phyloP scores from a whole-genome alignment of 2,888 invertebrate genomes.

The Eristalis arbustorum region DNA sequence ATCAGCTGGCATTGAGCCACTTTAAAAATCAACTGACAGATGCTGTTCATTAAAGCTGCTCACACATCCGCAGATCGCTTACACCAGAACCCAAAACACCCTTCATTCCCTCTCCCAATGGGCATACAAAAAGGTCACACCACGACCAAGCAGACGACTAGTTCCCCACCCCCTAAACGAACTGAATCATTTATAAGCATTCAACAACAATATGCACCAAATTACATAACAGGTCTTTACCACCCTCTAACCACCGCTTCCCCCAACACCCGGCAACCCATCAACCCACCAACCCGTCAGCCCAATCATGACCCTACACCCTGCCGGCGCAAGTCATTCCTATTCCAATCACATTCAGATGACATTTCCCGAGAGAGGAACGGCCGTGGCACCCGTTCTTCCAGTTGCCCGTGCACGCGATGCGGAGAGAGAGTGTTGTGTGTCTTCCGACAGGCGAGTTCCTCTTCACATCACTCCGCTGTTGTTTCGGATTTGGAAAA shows the following conservation, averaged over 20 bases:
- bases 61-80: background rate
- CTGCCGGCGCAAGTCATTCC: constrained; percentile 38
- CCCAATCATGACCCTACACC: constrained; percentile 50
- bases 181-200: constrained; percentile 52
- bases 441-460: constrained; percentile 37
- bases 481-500: background rate
- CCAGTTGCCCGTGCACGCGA: constrained; percentile 51
- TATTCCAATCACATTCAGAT: constrained; percentile 72
- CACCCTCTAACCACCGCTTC: constrained; percentile 49
- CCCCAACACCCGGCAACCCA: too few relatives aligned
- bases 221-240: constrained; percentile 65
- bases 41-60: background rate
- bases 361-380: constrained; percentile 71
- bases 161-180: background rate
- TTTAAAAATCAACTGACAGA: background rate
- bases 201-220: constrained; percentile 71
- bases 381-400: background rate
- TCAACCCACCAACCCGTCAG: background rate
- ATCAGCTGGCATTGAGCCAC: background rate
- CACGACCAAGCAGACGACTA: background rate
- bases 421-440: constrained; percentile 18
- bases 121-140: background rate
- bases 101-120: background rate
- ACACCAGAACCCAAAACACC: background rate
- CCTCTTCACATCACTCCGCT: background rate